A percentile compares a stretch with the other conserved stretches of the same genome.
These are phyloP conservation scores for Hedychridium roseum DNA, from an alignment of 2,888 invertebrate genomes.

Conservation along the genomic window DNA sequence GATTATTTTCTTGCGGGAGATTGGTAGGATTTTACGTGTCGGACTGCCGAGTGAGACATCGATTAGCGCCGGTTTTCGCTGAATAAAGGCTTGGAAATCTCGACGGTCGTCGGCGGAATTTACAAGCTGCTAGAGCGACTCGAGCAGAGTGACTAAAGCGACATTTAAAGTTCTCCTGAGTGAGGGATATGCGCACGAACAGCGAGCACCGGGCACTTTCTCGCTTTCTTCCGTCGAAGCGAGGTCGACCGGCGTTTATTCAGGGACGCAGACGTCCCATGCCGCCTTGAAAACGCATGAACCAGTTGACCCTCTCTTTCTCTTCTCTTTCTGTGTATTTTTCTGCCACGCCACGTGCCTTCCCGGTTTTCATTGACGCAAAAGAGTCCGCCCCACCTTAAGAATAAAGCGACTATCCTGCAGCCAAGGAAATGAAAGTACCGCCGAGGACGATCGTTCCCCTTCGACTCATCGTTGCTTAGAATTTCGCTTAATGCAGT, in stretches of 20 bases:
- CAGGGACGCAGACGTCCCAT: constrained; percentile 37
- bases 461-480: too few relatives aligned
- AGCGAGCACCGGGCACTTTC: constrained; percentile 47
- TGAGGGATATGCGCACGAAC: constrained; percentile 18
- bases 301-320: constrained; percentile 34
- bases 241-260: constrained; percentile 54
- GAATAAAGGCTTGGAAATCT: background rate
- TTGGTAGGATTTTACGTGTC: too few relatives aligned
- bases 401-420: too few relatives aligned
- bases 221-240: constrained; percentile 57
- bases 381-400: constrained; percentile 28
- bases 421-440: too few relatives aligned
- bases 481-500: too few relatives aligned
- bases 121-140: too few relatives aligned
- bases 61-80: background rate
- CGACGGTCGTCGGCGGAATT: constrained; percentile 10
- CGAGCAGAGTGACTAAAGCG: constrained; percentile 23
- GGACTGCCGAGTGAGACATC: too few relatives aligned
- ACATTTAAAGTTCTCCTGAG: constrained; percentile 23
- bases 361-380: constrained; percentile 4
- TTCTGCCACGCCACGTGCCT: constrained; percentile 14
- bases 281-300: constrained; percentile 49
- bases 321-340: constrained; percentile 17
- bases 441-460: too few relatives aligned
- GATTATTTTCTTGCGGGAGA: too few relatives aligned